Base-by-base conservation (phyloP, 2,113 vertebrate genomes). In the Peromyscus maniculatus region DNA sequence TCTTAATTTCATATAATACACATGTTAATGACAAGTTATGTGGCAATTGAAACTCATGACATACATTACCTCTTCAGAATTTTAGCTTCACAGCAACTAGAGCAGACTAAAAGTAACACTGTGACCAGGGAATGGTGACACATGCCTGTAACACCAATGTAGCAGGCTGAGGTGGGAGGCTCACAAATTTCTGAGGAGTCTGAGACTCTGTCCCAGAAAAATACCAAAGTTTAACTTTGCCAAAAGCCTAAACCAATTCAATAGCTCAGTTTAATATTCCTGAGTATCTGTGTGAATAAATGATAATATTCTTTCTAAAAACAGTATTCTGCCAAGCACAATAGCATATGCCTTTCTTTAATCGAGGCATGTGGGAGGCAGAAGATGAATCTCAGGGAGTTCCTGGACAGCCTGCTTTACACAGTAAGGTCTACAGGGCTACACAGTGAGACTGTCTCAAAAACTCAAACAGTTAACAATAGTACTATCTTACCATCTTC, bases 271-370 rank as follows among this genome's bases (percentile, higher is more conserved):
- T 86, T 66, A 66, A 31, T 46, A 86, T 33, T 33, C 39, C 62
- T 2, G 12, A 86, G 39, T 46, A 86, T 43, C 79, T 67, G 84
- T 5, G 16, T 72, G 28, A 92, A 22, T 87, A 91, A 95, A 74
- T 31, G 57, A 66, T 91, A 93, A 87, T 52, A 82, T 28, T 87
- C 24, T 33, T 90, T 91, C 79, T 72, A 57, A 93, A 96, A 92
- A 66, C 0, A 88, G 5, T 36, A 75, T 46, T 75, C 91, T 89
- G 43, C 66, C 66, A 36, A 46, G 57, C 24, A 31, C n/a, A 28
- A 24, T 43, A 2, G 36, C 55, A 59, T 11, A n/a, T 82, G 80
- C 22, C 57, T 83, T 83, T 83, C 57, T 83, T 83, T 83, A 83
- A 62, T 83, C 57, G 22, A n/a, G 64, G 82, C 24, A 84, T 7